Conservation (phyloP, 2,113 vertebrate species). For the Hipposideros armiger region DNA sequence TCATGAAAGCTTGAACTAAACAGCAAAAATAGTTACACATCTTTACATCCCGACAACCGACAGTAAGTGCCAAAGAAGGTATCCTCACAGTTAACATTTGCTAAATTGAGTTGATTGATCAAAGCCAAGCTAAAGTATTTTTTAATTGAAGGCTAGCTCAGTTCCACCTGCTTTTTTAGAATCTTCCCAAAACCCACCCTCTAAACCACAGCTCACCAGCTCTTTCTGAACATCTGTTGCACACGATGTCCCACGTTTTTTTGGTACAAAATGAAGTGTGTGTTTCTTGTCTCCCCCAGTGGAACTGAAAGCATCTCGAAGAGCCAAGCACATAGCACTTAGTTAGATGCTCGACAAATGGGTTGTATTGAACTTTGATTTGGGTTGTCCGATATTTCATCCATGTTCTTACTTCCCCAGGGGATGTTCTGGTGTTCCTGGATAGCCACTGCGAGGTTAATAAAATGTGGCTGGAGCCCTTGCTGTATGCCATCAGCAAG, state of each 20-base stretch:
- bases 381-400: fast-evolving
- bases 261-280: background rate
- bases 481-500: constrained; percentile 90
- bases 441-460: constrained; percentile 99
- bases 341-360: background rate
- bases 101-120: background rate
- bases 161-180: background rate
- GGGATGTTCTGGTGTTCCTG: constrained; percentile 95
- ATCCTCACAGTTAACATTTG: background rate
- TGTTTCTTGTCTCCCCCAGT: background rate
- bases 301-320: background rate
- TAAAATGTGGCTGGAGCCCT: constrained; percentile 92
- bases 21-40: background rate
- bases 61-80: background rate
- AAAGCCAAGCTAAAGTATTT: background rate
- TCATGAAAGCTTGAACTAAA: background rate
- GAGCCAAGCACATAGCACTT: background rate
- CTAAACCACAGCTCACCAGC: no score
- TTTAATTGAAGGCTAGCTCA: background rate
- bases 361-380: background rate
- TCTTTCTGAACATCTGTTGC: background rate
- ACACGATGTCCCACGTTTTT: no score
- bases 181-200: background rate
- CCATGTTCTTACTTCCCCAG: constrained; percentile 82
- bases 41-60: background rate